Conservation (phyloP, 1,140 invertebrate species). For the Anagrus nilaparvatae region DNA sequence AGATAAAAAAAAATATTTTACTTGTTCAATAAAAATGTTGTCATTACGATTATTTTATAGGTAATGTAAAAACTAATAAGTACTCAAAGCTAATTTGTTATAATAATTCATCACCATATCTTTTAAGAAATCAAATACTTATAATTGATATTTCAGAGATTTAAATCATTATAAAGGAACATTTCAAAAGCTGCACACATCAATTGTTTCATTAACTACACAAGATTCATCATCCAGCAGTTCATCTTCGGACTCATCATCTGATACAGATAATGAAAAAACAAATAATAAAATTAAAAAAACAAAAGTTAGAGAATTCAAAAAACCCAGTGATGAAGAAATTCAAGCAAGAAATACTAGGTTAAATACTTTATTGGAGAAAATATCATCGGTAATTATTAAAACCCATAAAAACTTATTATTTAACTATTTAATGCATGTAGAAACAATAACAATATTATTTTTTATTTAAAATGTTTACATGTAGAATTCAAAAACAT, state of each 20-base stretch:
- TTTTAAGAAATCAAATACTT: too few species aligned
- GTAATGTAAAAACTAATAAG: too few species aligned
- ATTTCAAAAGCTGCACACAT: conserved; percentile 17
- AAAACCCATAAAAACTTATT: conserved; percentile 6
- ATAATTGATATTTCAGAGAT: conserved; percentile 18
- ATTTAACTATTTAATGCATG: conserved; percentile 1
- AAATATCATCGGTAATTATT: conserved; percentile 17
- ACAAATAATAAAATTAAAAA: conserved; percentile 11
- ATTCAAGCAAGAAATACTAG: conserved; percentile 1
- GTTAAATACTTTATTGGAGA: conserved; percentile 17
- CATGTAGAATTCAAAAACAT: background rate
- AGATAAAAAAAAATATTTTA: too few species aligned
- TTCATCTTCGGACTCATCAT: conserved; percentile 27
- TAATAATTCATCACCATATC: too few species aligned
- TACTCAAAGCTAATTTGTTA: too few species aligned
- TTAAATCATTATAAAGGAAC: conserved; percentile 11
- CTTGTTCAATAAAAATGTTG: too few species aligned
- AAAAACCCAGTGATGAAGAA: conserved; percentile 6
- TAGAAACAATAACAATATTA: background rate
- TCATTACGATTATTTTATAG: conserved; percentile 15
- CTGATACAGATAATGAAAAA: conserved; percentile 24
- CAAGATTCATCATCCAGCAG: conserved; percentile 18
- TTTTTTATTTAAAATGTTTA: too few species aligned
- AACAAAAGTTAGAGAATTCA: background rate
- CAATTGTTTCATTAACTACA: conserved; percentile 14